These are phyloP conservation scores for Anarhynchus alexandrinus DNA, from an alignment of 2,113 vertebrate species.

Conservation along the genomic window DNA sequence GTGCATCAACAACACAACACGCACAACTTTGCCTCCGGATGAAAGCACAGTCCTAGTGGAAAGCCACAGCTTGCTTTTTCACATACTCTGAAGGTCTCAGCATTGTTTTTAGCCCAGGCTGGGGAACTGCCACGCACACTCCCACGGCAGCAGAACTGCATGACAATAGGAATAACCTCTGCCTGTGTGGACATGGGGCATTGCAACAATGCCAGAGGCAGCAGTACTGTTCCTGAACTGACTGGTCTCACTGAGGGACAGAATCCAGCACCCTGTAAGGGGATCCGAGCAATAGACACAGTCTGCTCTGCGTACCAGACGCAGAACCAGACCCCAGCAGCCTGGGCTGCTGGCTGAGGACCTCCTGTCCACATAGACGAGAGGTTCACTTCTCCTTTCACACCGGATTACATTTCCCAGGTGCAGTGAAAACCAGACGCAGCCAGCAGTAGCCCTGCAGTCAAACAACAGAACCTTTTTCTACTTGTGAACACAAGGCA, in stretches of 20 bases:
- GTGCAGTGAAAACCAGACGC: neutral
- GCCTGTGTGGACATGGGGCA: accelerated
- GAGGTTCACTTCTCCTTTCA: neutral
- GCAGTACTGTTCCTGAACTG: neutral
- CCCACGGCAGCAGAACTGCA: neutral
- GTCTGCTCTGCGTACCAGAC: neutral
- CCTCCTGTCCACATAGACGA: neutral
- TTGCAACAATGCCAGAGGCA: neutral
- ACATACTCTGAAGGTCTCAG: neutral
- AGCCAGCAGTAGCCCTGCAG: neutral
- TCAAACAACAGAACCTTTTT: neutral
- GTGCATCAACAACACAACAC: accelerated
- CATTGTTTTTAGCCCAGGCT: neutral
- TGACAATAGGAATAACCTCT: neutral
- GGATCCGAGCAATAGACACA: neutral
- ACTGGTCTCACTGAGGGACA: neutral
- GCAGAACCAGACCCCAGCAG: neutral
- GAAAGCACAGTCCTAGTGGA: neutral
- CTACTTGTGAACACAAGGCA: neutral
- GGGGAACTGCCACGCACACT: neutral
- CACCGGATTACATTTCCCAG: accelerated
- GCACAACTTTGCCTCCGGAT: neutral
- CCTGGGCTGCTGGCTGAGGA: neutral
- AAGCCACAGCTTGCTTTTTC: accelerated
- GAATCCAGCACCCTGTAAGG: neutral